Base-by-base conservation (phyloP, 2,888 invertebrate species). In the Thymelicus sylvestris region DNA sequence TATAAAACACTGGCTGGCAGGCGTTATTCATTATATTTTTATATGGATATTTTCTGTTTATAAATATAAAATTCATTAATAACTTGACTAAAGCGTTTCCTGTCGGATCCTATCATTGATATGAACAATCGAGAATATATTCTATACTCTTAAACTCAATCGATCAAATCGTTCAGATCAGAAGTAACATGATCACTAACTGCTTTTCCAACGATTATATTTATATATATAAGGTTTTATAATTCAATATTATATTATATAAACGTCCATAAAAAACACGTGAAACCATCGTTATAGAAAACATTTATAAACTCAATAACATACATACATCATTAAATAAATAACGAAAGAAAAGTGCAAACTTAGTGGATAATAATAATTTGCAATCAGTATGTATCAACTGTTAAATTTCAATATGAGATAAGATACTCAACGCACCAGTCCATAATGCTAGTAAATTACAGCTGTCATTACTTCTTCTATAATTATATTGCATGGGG, bases 171-270 rank as follows among this genome's bases (percentile, higher is more conserved):
- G 12, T 12, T 44, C 31, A 31, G 31, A 31, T 31, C 31, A 44
- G 10, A 44, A 44, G 44, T 44, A 12, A 44, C 44, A 12, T 8
- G 3, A 44, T 44, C 44, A 0, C 44, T 44, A 12, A 10, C 12
- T 12, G 8, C 44, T 44, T 44, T 44, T 12, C 8, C 44, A 44
- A 44, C 44, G 4, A 44, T 44, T 44, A 44, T 12, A 44, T 44
- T 44, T 44, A 12, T 44, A 12, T 12, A 57, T 24, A 57, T 24
- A 12, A 24, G 10, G 24, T 7, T 24, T 57, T 63, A 63, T 41
- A 10, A 19, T 65, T 55, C 52, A 65, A 52, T 55, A n/a, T 19
- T 39, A 52, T 13, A 41, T 65, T 19, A 60, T 48, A 66, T 57
- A 60, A 66, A 52, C 5, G 1, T 31, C 8, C 48, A 63, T 63